Conservation (phyloP, 2,888 invertebrate genomes). For the Parthenolecanium corni region DNA sequence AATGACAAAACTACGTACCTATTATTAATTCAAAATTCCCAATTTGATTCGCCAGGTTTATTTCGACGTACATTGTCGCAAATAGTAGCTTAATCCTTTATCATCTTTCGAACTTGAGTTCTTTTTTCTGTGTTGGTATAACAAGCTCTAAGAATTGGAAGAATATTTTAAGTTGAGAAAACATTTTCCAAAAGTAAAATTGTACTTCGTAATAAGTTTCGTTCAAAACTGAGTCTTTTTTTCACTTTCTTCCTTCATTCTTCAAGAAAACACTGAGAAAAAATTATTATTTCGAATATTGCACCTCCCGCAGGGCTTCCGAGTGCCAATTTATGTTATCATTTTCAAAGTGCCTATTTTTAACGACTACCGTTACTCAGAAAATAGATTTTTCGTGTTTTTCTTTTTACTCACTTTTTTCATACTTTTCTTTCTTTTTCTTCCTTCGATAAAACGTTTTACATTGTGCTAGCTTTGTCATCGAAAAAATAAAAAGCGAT, state of each 20-base stretch:
- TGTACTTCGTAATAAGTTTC: background rate
- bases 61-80: too few relatives aligned
- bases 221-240: too few relatives aligned
- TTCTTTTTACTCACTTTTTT: background rate
- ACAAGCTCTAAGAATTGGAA: too few relatives aligned
- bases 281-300: constrained; percentile 11
- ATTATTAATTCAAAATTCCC: too few relatives aligned
- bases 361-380: constrained; percentile 5
- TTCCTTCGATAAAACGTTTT: background rate
- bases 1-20: too few relatives aligned
- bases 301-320: constrained; percentile 16
- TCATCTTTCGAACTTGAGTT: too few relatives aligned
- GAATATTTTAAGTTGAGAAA: too few relatives aligned
- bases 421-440: background rate
- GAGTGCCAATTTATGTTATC: constrained; percentile 27
- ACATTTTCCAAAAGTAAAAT: background rate
- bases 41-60: too few relatives aligned
- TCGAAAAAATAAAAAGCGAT: too few relatives aligned
- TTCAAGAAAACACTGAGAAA: background rate
- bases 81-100: too few relatives aligned
- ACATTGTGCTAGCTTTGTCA: background rate
- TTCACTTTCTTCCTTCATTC: background rate
- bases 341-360: constrained; percentile 21
- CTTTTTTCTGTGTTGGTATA: too few relatives aligned
- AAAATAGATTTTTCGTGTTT: constrained; percentile 26